A percentile compares a stretch with the other conserved stretches of the same genome.
phyloP scores from a whole-genome alignment of 2,797 vertebrate genomes.

The Rhinella marina region DNA sequence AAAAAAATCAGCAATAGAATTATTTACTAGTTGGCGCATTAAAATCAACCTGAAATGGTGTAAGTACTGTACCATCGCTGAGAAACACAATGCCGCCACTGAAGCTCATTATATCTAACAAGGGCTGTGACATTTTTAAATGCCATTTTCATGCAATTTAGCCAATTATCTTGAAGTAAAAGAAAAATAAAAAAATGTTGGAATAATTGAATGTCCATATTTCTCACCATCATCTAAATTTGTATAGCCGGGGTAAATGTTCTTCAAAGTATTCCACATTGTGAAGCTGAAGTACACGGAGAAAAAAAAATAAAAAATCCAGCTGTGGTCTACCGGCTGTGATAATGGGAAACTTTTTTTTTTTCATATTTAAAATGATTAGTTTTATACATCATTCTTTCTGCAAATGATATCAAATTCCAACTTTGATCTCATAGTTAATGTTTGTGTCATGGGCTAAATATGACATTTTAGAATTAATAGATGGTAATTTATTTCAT shows the following conservation, averaged over 20 bases:
- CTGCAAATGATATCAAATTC: constrained; percentile 40
- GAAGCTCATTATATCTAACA: constrained; percentile 42
- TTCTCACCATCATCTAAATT: constrained; percentile 37
- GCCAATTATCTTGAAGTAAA: constrained; percentile 37
- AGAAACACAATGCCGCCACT: not conserved
- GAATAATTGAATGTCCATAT: constrained; percentile 41
- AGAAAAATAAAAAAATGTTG: constrained; percentile 56
- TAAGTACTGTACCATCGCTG: constrained; percentile 24
- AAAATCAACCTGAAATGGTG: constrained; percentile 33
- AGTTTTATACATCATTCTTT: constrained; percentile 30
- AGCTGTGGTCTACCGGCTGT: constrained; percentile 9
- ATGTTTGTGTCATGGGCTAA: constrained; percentile 40
- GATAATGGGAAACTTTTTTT: constrained; percentile 30
- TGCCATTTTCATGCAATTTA: constrained; percentile 49
- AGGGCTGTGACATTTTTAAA: constrained; percentile 58
- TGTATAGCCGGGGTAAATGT: constrained; percentile 31
- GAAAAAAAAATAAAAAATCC: not conserved
- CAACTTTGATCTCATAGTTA: constrained; percentile 52
- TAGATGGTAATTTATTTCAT: constrained; percentile 46
- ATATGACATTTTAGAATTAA: constrained; percentile 38
- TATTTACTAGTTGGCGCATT: constrained; percentile 30
- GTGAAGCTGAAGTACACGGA: not conserved
- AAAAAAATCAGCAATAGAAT: constrained; percentile 17
- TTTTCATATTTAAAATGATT: constrained; percentile 41
- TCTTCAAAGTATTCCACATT: constrained; percentile 7